A percentile compares a stretch with the other conserved stretches of the same genome.
These are phyloP conservation scores for Embiotoca jacksoni DNA, from an alignment of 2,113 vertebrate genomes.

Conservation along the genomic window DNA sequence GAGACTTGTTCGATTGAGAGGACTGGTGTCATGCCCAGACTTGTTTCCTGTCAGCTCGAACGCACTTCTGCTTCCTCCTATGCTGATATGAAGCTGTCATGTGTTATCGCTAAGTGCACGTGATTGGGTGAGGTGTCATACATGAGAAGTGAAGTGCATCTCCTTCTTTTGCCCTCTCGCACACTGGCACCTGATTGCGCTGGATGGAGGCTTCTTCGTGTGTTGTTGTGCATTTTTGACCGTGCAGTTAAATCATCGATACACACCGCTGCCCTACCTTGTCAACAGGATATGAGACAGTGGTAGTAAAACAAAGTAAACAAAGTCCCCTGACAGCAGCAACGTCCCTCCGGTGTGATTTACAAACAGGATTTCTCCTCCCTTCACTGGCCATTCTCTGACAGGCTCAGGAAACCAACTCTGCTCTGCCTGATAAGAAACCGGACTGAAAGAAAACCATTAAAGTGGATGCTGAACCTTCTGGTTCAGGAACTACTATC, in stretches of 20 bases:
- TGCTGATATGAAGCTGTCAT: constrained; percentile 46
- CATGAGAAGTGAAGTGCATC: constrained; percentile 76
- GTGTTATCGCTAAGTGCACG: constrained; percentile 41
- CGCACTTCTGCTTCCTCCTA: constrained; percentile 43
- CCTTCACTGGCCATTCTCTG: constrained; percentile 70
- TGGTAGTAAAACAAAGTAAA: constrained; percentile 78
- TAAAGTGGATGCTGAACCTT: constrained; percentile 42
- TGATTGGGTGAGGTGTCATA: constrained; percentile 55
- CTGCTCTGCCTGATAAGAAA: constrained; percentile 76
- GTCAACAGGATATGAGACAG: constrained; percentile 77
- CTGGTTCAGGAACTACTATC: constrained; percentile 50
- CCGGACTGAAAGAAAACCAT: constrained; percentile 44
- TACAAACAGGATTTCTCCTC: constrained; percentile 79
- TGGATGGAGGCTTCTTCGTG: constrained; percentile 28
- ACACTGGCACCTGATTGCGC: constrained; percentile 55
- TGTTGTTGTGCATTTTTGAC: constrained; percentile 44
- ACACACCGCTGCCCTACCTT: constrained; percentile 58
- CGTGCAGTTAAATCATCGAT: constrained; percentile 61
- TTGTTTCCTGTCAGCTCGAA: constrained; percentile 48
- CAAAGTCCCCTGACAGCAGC: constrained; percentile 68
- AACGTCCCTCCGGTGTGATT: constrained; percentile 71
- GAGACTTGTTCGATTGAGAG: constrained; percentile 14
- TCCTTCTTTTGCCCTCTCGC: constrained; percentile 48
- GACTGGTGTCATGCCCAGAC: constrained; percentile 32
- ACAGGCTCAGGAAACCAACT: constrained; percentile 72